These are phyloP conservation scores for Tenrec ecaudatus DNA, from an alignment of 2,113 vertebrate species.

Conservation along the genomic window DNA sequence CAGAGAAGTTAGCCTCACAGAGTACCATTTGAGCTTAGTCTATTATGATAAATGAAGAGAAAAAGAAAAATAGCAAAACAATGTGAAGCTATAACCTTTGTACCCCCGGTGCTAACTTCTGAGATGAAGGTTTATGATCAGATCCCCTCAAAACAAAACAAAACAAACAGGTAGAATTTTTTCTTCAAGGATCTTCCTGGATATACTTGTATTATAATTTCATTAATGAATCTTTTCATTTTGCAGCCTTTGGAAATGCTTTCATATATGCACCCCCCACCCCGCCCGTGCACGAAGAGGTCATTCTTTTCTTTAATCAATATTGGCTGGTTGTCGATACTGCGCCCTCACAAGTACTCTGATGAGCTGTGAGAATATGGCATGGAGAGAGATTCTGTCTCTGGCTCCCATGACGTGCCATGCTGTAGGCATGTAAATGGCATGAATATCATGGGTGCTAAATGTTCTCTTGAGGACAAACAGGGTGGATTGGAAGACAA, in stretches of 20 bases:
- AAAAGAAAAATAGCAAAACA: not conserved
- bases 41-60: not conserved
- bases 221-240: not conserved
- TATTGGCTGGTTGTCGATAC: not conserved
- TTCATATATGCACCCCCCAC: not conserved
- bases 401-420: not conserved
- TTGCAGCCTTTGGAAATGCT: not conserved
- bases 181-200: not conserved
- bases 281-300: not conserved
- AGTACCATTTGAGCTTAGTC: not conserved
- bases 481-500: not conserved
- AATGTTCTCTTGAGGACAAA: not conserved
- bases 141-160: not conserved
- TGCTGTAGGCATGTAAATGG: not conserved
- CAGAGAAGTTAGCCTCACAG: not conserved
- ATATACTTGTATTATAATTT: not conserved
- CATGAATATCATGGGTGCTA: not conserved
- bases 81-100: not conserved
- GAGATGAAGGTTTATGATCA: not conserved
- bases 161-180: not conserved
- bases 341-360: not conserved
- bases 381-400: not conserved
- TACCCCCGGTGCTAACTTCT: not conserved
- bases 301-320: slow-evolving; percentile 7
- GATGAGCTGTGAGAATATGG: not conserved